Conservation (phyloP, 1,140 invertebrate genomes). For the Drepana arcuata region DNA sequence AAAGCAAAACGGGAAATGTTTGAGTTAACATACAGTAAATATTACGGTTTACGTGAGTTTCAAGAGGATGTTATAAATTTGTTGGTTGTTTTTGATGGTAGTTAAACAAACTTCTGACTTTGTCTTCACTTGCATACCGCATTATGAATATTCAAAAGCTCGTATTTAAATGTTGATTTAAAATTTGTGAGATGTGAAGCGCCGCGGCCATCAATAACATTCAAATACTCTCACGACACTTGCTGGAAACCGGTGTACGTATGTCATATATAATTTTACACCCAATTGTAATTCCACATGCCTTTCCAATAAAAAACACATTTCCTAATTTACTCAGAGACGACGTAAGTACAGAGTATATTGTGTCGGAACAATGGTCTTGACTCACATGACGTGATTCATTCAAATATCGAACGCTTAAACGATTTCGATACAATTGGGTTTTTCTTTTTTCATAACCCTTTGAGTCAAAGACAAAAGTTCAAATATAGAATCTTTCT, state of each 20-base stretch:
- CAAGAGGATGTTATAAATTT: conserved; percentile 8
- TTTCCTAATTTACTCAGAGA: conserved; percentile 62
- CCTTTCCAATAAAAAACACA: conserved; percentile 65
- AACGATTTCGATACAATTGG: conserved; percentile 21
- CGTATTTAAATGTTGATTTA: neutral
- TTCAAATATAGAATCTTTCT: too few relatives aligned
- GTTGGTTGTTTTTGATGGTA: neutral
- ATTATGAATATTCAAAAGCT: neutral
- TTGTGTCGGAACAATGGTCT: conserved; percentile 56
- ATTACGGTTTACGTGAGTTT: conserved; percentile 12
- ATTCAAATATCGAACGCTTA: conserved; percentile 45
- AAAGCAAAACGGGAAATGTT: conserved; percentile 40
- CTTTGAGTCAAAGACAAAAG: neutral
- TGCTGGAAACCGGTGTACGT: conserved; percentile 51
- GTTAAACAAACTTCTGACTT: neutral
- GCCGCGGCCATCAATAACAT: conserved; percentile 26
- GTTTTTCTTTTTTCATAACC: neutral
- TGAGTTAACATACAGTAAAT: conserved; percentile 16
- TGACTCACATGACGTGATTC: conserved; percentile 60
- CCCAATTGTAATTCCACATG: conserved; percentile 56
- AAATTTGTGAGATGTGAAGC: neutral
- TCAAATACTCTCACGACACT: conserved; percentile 57
- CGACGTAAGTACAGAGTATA: conserved; percentile 34
- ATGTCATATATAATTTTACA: conserved; percentile 40
- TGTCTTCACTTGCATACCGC: neutral